Conservation (phyloP, 2,888 invertebrate genomes). For the Cephus pulcher region DNA sequence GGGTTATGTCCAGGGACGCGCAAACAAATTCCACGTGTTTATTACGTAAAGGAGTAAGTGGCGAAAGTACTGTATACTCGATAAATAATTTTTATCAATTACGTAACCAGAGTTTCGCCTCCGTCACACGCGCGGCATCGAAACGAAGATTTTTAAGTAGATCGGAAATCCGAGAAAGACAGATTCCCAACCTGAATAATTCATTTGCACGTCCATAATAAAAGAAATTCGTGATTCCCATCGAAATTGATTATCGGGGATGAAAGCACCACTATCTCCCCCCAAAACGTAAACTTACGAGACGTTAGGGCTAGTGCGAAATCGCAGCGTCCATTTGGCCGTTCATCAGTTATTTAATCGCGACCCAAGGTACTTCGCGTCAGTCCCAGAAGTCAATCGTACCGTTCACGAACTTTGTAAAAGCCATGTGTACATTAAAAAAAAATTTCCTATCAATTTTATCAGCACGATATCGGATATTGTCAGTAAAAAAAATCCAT, state of each 20-base stretch:
- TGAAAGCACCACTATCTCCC: background rate
- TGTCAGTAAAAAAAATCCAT: background rate
- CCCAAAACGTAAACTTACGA: background rate
- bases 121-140: background rate
- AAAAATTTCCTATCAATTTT: background rate
- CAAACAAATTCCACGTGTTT: background rate
- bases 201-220: constrained; percentile 10
- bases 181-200: constrained; percentile 7
- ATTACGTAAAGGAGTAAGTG: background rate
- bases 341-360: constrained; percentile 56
- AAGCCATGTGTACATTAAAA: background rate
- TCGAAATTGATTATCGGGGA: background rate
- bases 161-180: constrained; percentile 14
- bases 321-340: constrained; percentile 46
- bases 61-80: background rate
- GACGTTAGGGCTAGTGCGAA: constrained; percentile 22
- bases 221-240: constrained; percentile 37
- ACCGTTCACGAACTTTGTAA: background rate
- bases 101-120: background rate
- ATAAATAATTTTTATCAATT: background rate
- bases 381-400: background rate
- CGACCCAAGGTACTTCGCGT: background rate
- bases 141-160: background rate
- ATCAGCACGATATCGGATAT: background rate
- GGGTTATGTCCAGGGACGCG: background rate